Percentiles rank a stretch among this genome's conserved stretches.
Evolutionary conservation across 2,797 vertebrate genomes (phyloP).

Genomic region (Gallinago stenura): DNA sequence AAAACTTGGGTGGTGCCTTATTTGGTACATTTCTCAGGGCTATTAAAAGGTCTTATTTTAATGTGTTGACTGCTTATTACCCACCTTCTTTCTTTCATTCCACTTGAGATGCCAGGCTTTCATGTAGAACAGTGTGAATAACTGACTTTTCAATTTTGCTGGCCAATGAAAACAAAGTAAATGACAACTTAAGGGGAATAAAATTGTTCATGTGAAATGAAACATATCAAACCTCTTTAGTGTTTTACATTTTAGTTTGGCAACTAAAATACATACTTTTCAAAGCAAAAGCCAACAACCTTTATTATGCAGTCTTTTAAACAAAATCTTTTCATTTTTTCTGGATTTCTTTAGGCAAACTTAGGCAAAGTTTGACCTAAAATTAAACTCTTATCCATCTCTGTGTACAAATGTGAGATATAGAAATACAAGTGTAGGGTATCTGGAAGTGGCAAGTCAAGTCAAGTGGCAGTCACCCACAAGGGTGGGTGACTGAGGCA

Average conservation of each 20-base stretch:
- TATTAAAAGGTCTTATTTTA: not conserved
- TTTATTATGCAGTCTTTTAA: not conserved
- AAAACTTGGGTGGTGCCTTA: not conserved
- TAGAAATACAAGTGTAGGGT: not conserved
- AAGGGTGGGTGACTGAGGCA: fast-evolving
- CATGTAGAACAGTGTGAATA: not conserved
- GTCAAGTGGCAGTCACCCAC: not conserved
- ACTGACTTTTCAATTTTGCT: not conserved
- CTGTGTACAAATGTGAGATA: not conserved
- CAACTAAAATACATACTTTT: not conserved
- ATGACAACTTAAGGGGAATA: not conserved
- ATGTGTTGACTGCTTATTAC: not conserved
- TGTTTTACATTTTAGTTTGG: not conserved
- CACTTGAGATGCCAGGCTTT: not conserved
- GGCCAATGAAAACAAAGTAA: not conserved
- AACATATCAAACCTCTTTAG: not conserved
- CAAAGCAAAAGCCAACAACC: not conserved
- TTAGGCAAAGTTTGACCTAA: not conserved
- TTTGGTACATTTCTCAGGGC: not conserved
- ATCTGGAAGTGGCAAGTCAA: not conserved
- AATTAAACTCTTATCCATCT: not conserved
- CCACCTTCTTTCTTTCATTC: not conserved
- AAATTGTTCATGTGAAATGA: not conserved
- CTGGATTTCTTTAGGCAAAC: not conserved
- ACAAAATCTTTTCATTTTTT: fast-evolving